Evolutionary conservation across 2,888 invertebrate species (phyloP).

Genomic region (Carpatolechia fugitivella): DNA sequence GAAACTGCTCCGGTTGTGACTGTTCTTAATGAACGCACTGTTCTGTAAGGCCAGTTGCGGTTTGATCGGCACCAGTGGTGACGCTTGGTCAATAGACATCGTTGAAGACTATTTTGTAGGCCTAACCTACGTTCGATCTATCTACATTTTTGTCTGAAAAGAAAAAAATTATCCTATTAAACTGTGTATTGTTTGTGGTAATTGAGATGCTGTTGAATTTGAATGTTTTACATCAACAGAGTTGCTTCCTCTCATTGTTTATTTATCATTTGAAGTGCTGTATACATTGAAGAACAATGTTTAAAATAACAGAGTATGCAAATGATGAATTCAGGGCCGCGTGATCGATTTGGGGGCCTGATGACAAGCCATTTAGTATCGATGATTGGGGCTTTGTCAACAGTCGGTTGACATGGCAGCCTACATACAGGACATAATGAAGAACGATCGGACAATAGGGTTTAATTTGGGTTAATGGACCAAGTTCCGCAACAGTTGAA

Average conservation of each 20-base stretch:
- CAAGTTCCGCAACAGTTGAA: conserved; percentile 39
- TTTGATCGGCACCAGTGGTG: conserved; percentile 74
- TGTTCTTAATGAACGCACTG: conserved; percentile 74
- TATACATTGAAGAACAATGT: neutral
- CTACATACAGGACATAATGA: conserved; percentile 48
- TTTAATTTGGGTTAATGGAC: conserved; percentile 63
- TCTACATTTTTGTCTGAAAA: conserved; percentile 77
- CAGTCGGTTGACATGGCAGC: conserved; percentile 42
- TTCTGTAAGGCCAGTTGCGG: conserved; percentile 71
- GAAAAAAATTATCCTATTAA: conserved; percentile 51
- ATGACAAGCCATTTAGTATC: conserved; percentile 38
- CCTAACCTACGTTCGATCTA: conserved; percentile 54
- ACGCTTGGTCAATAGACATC: conserved; percentile 78
- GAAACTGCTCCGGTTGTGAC: conserved; percentile 76
- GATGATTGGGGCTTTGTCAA: conserved; percentile 38
- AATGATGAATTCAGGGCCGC: conserved; percentile 32
- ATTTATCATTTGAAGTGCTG: neutral
- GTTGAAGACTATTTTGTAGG: conserved; percentile 43
- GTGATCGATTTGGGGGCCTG: conserved; percentile 11
- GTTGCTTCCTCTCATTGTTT: conserved; percentile 35
- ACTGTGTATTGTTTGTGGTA: conserved; percentile 22
- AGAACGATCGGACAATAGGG: conserved; percentile 50
- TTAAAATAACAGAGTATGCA: neutral
- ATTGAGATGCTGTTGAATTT: neutral
- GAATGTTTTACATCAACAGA: conserved; percentile 43